These are phyloP conservation scores for Gallinago stenura DNA, from an alignment of 2,797 vertebrate species.

Conservation along the genomic window DNA sequence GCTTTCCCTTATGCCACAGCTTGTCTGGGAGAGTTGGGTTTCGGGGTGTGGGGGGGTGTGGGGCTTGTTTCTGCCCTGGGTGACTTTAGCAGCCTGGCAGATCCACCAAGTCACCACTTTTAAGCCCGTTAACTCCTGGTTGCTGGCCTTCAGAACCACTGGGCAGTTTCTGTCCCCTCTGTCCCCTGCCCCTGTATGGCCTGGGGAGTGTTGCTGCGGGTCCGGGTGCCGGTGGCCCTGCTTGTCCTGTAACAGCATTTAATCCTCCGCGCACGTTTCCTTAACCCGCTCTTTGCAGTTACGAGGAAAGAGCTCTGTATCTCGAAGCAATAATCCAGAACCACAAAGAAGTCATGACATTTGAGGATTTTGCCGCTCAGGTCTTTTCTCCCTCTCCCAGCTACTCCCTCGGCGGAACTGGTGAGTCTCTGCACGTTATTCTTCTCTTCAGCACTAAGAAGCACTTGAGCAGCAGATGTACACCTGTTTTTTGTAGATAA, in stretches of 20 bases:
- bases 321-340: conserved; percentile 98
- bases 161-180: not conserved
- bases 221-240: not conserved
- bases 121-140: not conserved
- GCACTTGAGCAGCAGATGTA: conserved; percentile 77
- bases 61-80: not conserved
- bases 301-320: conserved; percentile 96
- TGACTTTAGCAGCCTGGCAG: not conserved
- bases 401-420: conserved; percentile 90
- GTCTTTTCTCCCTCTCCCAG: conserved; percentile 94
- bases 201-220: not conserved
- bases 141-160: not conserved
- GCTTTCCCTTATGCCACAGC: not conserved
- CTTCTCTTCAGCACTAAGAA: conserved; percentile 53
- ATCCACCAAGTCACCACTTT: not conserved
- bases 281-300: conserved; percentile 83
- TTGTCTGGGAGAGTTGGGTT: not conserved
- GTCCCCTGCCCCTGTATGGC: not conserved
- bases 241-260: not conserved
- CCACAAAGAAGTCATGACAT: conserved; percentile 96
- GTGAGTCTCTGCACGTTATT: conserved; percentile 83
- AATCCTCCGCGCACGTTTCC: conserved; percentile 46
- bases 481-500: conserved; percentile 82
- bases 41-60: not conserved
- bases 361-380: conserved; percentile 97